These are phyloP conservation scores for Pristionchus exspectatus DNA, from an alignment of 2,888 invertebrate genomes.

Conservation along the genomic window DNA sequence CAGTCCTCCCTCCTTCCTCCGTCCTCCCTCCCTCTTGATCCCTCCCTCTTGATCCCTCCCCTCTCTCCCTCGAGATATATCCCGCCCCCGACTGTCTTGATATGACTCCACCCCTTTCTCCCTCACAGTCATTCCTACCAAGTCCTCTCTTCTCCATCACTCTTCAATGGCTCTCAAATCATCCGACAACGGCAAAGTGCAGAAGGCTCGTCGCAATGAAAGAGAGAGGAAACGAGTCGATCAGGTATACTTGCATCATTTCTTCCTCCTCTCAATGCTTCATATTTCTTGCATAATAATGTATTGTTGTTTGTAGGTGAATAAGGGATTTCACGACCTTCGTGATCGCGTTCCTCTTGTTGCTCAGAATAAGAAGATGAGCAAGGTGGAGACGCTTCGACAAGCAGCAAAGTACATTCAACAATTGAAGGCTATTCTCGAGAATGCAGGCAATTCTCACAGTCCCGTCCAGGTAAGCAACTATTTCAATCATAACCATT, in stretches of 20 bases:
- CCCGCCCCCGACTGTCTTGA: conserved; percentile 56
- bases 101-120: conserved; percentile 53
- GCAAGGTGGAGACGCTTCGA: conserved; percentile 68
- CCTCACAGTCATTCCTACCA: conserved; percentile 10
- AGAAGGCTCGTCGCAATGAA: conserved; percentile 64
- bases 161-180: conserved; percentile 36
- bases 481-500: too few species aligned
- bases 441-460: background rate
- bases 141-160: conserved; percentile 14
- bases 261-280: background rate
- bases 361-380: conserved; percentile 64
- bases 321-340: conserved; percentile 64
- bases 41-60: conserved; percentile 53
- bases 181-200: conserved; percentile 24
- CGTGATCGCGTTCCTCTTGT: conserved; percentile 61
- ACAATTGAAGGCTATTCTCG: conserved; percentile 59
- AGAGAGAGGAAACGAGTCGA: conserved; percentile 67
- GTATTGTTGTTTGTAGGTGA: conserved; percentile 59
- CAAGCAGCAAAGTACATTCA: conserved; percentile 66
- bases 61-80: conserved; percentile 54
- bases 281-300: background rate
- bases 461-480: background rate
- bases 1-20: conserved; percentile 13
- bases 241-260: conserved; percentile 57
- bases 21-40: conserved; percentile 44